Conservation (phyloP, 37 sponge, comb jelly and placozoan species). For the Axinella damicornis region DNA sequence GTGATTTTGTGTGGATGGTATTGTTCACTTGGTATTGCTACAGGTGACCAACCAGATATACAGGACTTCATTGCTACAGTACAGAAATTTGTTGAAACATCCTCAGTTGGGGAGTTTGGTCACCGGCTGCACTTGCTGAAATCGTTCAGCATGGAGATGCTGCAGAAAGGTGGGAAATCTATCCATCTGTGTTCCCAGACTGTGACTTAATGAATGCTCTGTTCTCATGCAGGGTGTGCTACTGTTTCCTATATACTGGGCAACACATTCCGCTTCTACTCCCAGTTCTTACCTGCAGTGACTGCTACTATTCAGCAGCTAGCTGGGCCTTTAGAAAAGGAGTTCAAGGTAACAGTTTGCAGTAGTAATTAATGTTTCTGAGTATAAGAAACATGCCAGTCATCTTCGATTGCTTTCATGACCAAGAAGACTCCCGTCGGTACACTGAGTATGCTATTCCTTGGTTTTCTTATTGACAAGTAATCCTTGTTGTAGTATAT, state of each 20-base stretch:
- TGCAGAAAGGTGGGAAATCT: neutral
- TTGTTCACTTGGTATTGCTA: too few relatives aligned
- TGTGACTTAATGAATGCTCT: neutral
- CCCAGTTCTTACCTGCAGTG: slow-evolving; percentile 73
- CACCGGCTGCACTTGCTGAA: slow-evolving; percentile 52
- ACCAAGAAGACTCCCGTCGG: too few relatives aligned
- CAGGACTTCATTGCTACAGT: slow-evolving; percentile 16
- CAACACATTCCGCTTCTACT: slow-evolving; percentile 67
- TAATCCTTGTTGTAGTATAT: too few relatives aligned
- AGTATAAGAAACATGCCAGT: too few relatives aligned
- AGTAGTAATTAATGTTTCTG: too few relatives aligned
- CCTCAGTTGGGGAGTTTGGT: slow-evolving; percentile 75
- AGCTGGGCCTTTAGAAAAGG: slow-evolving; percentile 75
- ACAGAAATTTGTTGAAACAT: slow-evolving; percentile 73
- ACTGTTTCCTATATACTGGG: slow-evolving; percentile 14
- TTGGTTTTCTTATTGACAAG: too few relatives aligned
- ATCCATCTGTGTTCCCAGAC: neutral
- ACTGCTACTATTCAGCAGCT: slow-evolving; percentile 26
- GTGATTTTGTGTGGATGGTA: too few relatives aligned
- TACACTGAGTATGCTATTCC: too few relatives aligned
- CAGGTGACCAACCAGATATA: too few relatives aligned
- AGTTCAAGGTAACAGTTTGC: slow-evolving; percentile 69
- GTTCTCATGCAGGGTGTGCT: slow-evolving; percentile 9
- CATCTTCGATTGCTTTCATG: too few relatives aligned
- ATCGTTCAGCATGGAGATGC: slow-evolving; percentile 31